Evolutionary conservation across 2,113 vertebrate genomes (phyloP), one percentile per base, ranked within the genome.

Genomic region (Paradisaea rubra): DNA sequence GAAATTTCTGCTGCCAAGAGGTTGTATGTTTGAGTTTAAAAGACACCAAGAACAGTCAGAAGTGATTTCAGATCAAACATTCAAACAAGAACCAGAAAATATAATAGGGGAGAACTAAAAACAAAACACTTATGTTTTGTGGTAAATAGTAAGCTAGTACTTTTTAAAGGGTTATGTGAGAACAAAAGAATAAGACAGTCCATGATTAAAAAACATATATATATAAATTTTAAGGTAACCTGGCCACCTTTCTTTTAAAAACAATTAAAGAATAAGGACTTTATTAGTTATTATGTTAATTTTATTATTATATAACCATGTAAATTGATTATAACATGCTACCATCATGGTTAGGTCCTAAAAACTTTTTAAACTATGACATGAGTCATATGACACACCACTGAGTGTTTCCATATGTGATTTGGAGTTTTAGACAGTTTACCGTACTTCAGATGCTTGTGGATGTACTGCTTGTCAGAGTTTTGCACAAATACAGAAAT

Each of bases 1-100:
- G 77, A 94, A 82, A 89, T 70, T 91, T 90, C 87, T 96, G 87
- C 94, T 96, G 94, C 76, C 95, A 95, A 81, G 76, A 94, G 93
- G 41, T 95, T 96, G 87, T 88, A 27, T 92, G 59, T 94, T 97
- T 96, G 89, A 93, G 81, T 93, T 93, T 93, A 93, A 94, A 94
- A 96, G 89, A 91, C 76, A 97, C 25, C 1, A 3, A 93, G 52
- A 87, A 86, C 71, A 86, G 80, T 84, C 35, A 93, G 57, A 92
- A 94, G 86, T 78, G 49, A 81, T 92, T 97, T 96, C 78, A 73
- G 60, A 91, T 93, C 76, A 96, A 97, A 96, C 54, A 94, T 70
- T 87, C 39, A 88, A 87, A 94, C 16, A 64, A 95, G 60, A 79
- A 91, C 27, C 15, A 81, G 76, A 68, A 96, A 78, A 94, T 41